Percentiles rank a stretch among this genome's conserved stretches.
These are phyloP conservation scores for honey bee (Apis mellifera) DNA, from an alignment of 1,140 invertebrate species.

Conservation along the genomic window DNA sequence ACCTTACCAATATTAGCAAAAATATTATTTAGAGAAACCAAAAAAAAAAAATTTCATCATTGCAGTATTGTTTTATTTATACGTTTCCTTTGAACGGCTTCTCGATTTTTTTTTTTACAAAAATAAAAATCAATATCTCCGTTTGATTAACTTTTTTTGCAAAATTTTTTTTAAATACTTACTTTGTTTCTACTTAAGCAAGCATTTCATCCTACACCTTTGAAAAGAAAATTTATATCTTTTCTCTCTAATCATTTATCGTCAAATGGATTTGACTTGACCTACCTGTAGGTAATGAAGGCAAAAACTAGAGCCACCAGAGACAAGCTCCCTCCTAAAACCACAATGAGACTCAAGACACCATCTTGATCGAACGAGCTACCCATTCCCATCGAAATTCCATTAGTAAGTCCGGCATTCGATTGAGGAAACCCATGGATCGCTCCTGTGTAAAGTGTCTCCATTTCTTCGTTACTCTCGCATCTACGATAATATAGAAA, in stretches of 20 bases:
- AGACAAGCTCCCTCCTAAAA: constrained; percentile 86
- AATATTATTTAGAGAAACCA: no score
- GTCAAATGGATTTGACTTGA: constrained; percentile 10
- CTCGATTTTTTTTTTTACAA: background rate
- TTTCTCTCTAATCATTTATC: background rate
- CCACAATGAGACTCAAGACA: constrained; percentile 84
- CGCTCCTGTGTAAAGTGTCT: constrained; percentile 78
- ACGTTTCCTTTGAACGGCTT: no score
- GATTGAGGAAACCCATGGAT: constrained; percentile 78
- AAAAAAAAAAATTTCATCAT: no score
- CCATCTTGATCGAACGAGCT: constrained; percentile 82
- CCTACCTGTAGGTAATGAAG: constrained; percentile 88
- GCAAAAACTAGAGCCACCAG: constrained; percentile 86
- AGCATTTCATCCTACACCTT: no score
- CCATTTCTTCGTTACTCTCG: constrained; percentile 71
- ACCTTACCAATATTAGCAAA: no score
- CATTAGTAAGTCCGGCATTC: constrained; percentile 68
- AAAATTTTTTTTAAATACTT: no score
- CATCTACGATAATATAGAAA: constrained; percentile 41
- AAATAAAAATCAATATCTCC: no score
- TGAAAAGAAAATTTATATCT: background rate
- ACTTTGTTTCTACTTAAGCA: no score
- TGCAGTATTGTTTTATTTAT: no score
- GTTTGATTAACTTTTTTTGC: no score
- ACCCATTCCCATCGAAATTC: constrained; percentile 74